Conservation (phyloP, 2,888 invertebrate species). For the Noctua fimbriata region DNA sequence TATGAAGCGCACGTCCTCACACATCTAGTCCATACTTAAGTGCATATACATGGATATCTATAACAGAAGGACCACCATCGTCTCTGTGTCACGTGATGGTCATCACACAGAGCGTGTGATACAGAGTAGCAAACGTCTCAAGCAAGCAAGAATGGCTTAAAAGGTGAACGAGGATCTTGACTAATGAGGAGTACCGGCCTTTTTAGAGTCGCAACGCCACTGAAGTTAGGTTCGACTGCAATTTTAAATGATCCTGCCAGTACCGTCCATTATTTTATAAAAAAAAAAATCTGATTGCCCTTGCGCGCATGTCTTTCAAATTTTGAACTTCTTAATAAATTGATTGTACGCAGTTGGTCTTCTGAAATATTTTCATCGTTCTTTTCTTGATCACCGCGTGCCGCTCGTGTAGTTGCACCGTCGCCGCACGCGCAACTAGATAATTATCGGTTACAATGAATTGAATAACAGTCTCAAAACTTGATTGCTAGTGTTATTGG, state of each 20-base stretch:
- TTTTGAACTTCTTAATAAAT: background rate
- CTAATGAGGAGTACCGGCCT: background rate
- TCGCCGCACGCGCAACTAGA: constrained; percentile 21
- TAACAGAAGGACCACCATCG: constrained; percentile 21
- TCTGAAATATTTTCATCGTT: constrained; percentile 12
- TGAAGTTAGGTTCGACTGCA: background rate
- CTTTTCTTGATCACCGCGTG: background rate
- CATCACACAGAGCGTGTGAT: background rate
- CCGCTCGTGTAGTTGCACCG: background rate
- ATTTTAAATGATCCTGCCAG: background rate
- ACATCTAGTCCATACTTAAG: constrained; percentile 21
- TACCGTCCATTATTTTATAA: background rate
- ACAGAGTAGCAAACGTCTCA: background rate
- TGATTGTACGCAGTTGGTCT: constrained; percentile 8
- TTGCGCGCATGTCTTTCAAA: background rate
- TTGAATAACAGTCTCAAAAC: constrained; percentile 52
- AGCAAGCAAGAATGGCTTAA: background rate
- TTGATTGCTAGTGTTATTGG: constrained; percentile 24
- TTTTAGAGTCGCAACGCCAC: background rate
- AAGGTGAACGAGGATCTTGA: background rate
- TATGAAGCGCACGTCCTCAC: constrained; percentile 33
- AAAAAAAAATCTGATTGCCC: background rate
- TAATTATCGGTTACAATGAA: constrained; percentile 45
- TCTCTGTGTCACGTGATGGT: background rate
- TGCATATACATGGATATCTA: background rate